phyloP scores from a whole-genome alignment of 2,113 vertebrate species.

The Carassius carassius region DNA sequence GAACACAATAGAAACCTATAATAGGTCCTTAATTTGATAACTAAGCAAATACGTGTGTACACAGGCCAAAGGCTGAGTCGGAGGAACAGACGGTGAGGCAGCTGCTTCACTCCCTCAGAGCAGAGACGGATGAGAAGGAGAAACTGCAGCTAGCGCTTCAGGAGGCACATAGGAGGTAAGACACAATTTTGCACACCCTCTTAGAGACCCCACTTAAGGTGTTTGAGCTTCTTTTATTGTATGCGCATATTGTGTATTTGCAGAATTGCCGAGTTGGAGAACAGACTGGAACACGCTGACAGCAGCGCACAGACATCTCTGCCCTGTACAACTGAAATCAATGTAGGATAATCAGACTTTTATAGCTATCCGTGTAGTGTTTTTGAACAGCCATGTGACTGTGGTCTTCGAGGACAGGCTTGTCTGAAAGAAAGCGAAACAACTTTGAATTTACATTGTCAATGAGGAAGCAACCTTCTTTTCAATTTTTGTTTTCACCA shows the following conservation, averaged over 20 bases:
- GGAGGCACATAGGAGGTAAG: conserved; percentile 76
- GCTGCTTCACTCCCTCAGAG: conserved; percentile 88
- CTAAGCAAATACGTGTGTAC: neutral
- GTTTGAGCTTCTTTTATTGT: neutral
- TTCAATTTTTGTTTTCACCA: conserved; percentile 59
- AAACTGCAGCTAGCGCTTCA: conserved; percentile 79
- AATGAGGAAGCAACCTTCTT: neutral
- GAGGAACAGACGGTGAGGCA: conserved; percentile 91
- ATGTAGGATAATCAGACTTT: conserved; percentile 15
- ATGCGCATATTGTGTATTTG: neutral
- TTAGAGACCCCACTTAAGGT: neutral
- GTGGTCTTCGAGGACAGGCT: neutral
- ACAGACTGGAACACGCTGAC: conserved; percentile 36
- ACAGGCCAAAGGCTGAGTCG: conserved; percentile 69
- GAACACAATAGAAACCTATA: neutral
- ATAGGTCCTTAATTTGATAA: neutral
- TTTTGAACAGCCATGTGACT: neutral
- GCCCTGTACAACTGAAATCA: conserved; percentile 4
- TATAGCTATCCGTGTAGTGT: neutral
- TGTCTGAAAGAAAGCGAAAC: neutral
- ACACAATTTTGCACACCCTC: neutral
- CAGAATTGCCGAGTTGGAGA: conserved; percentile 38
- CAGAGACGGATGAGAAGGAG: conserved; percentile 86
- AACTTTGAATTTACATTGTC: neutral
- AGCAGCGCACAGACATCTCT: conserved; percentile 51